Conservation (phyloP, 2,113 vertebrate genomes). For the Taurulus bubalis region DNA sequence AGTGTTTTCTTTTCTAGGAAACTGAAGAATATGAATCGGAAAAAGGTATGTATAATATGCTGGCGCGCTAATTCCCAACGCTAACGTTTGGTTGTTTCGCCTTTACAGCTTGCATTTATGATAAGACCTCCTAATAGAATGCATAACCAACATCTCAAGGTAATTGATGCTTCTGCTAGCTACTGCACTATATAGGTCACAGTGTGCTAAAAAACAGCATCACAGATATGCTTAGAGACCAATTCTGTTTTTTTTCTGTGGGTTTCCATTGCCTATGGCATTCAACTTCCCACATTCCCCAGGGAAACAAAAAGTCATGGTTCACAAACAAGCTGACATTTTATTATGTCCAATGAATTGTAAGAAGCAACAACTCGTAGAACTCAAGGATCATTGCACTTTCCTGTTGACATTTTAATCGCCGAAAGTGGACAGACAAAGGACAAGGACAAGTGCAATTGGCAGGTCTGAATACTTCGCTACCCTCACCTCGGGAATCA, state of each 20-base stretch:
- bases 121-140: constrained; percentile 36
- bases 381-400: constrained; percentile 1
- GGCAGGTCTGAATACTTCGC: neutral
- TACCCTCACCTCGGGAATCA: constrained; percentile 3
- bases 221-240: constrained; percentile 3
- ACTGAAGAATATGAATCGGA: constrained; percentile 93
- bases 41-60: constrained; percentile 91
- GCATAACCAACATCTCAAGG: constrained; percentile 15
- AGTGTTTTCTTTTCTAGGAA: constrained; percentile 85
- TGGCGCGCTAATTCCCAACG: constrained; percentile 2
- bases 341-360: constrained; percentile 4
- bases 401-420: constrained; percentile 16
- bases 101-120: constrained; percentile 26
- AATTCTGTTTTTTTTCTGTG: constrained; percentile 3
- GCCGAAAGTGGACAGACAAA: constrained; percentile 15
- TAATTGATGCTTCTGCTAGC: constrained; percentile 30
- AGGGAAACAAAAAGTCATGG: constrained; percentile 5
- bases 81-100: constrained; percentile 29
- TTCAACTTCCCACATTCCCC: constrained; percentile 1
- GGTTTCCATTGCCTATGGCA: constrained; percentile 34
- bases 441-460: neutral
- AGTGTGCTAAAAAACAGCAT: neutral
- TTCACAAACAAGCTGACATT: constrained; percentile 15
- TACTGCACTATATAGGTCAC: constrained; percentile 10
- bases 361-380: constrained; percentile 11